phyloP scores from a whole-genome alignment of 1,140 invertebrate species.

The Drosophila biarmipes region DNA sequence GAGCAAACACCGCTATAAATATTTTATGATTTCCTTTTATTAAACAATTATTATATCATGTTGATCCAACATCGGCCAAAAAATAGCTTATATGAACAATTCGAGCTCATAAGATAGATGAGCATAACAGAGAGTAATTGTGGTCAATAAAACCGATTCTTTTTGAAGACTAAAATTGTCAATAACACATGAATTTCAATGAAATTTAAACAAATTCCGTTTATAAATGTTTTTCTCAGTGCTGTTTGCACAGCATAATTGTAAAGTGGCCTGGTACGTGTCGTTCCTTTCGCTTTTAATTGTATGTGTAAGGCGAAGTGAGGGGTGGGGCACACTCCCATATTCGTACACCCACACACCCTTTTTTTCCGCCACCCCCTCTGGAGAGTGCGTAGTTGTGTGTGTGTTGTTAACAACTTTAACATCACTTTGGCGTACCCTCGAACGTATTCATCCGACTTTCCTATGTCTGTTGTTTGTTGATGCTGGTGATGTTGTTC shows the following conservation, averaged over 20 bases:
- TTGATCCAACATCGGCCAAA: no score
- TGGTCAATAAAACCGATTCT: no score
- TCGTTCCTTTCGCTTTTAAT: constrained; percentile 70
- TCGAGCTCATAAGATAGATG: no score
- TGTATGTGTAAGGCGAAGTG: constrained; percentile 32
- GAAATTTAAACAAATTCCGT: no score
- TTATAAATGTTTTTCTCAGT: not conserved
- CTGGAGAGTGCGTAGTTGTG: constrained; percentile 6
- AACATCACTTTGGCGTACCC: constrained; percentile 78
- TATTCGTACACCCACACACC: not conserved
- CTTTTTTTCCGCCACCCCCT: not conserved
- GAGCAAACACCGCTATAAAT: no score
- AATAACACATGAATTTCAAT: no score
- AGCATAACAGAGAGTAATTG: no score
- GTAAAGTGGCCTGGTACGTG: constrained; percentile 59
- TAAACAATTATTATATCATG: no score
- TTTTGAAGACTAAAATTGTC: no score
- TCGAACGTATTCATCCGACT: constrained; percentile 36
- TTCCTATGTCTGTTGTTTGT: constrained; percentile 37
- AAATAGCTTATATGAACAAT: no score
- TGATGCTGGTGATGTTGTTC: constrained; percentile 14
- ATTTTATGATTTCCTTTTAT: no score
- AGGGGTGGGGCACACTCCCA: not conserved
- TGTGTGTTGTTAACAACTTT: constrained; percentile 71
- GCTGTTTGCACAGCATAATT: constrained; percentile 50